Percentiles rank a stretch among this genome's conserved stretches.
phyloP scores from a whole-genome alignment of 2,888 invertebrate genomes.

The Lochmaea crataegi region DNA sequence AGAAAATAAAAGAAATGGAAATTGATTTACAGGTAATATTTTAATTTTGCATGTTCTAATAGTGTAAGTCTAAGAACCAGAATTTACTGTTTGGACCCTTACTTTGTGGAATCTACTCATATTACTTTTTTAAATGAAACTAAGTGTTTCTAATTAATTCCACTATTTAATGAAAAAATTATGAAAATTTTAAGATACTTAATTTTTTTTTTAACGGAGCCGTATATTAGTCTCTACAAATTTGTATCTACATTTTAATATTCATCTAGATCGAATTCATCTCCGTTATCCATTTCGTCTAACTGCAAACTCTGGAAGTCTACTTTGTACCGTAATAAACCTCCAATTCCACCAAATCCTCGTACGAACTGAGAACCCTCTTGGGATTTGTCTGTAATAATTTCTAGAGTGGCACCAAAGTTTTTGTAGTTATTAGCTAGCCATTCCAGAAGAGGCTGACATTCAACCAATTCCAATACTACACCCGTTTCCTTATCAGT shows the following conservation, averaged over 20 bases:
- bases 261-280: conserved; percentile 92
- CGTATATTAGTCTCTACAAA: conserved; percentile 53
- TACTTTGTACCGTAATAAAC: conserved; percentile 98
- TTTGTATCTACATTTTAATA: conserved; percentile 71
- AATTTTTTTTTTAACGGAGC: too few relatives aligned
- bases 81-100: too few relatives aligned
- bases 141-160: too few relatives aligned
- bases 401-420: conserved; percentile 98
- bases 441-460: conserved; percentile 98
- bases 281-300: conserved; percentile 83
- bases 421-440: conserved; percentile 99
- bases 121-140: too few relatives aligned
- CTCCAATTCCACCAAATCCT: conserved; percentile 99
- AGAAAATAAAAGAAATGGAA: conserved; percentile 65
- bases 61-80: too few relatives aligned
- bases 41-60: too few relatives aligned
- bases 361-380: conserved; percentile 99
- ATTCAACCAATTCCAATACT: conserved; percentile 97
- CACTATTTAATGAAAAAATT: too few relatives aligned
- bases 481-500: conserved; percentile 99
- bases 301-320: conserved; percentile 98
- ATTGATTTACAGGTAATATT: conserved; percentile 57
- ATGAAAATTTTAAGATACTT: too few relatives aligned
- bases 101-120: too few relatives aligned
- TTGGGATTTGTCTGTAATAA: conserved; percentile 99